Evolutionary conservation across 2,113 vertebrate genomes (phyloP), one percentile per base, ranked within the genome.

Genomic region (Pygoscelis adeliae): DNA sequence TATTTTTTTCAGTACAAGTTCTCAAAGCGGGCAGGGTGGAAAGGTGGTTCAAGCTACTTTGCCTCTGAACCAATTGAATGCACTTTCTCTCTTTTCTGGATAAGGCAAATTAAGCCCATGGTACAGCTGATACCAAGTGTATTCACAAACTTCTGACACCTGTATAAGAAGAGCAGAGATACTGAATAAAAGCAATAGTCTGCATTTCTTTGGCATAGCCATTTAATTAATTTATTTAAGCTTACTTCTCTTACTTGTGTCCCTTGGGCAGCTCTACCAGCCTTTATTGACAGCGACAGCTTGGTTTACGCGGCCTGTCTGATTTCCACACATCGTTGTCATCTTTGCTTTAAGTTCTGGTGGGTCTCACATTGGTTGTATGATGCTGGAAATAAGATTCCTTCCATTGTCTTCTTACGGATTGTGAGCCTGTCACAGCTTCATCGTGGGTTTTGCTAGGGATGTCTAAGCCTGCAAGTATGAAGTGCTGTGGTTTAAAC

Each of bases 261-360:
- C n/a, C 3, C 11, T 55, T 72, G 46, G 29, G 13, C 22, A 47
- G 25, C 13, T 77, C 44, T 69, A 3, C 44, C 23, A 73, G n/a
- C 38, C 22, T 63, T 76, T 83, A 11, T 40, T 67, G 49, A 36
- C 12, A 93, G 15, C 4, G 10, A 3, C 10, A 34, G 4, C n/a
- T 62, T 87, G 32, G 7, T 91, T 72, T 83, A 42, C 5, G 0
- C 23, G 49, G 44, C 4, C 9, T 20, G 9, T 67, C 22, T 83
- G 71, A 50, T 55, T 80, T 77, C 56, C 0, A 2, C 6, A 18
- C 4, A 6, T 76, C 0, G 0, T 11, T 47, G 44, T 55, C 3
- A 18, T 59, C 29, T 77, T 89, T 76, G 14, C 27, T 76, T 78
- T 65, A 47, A 61, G 29, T 73, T 91, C 7, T 55, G 2, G 13